These are phyloP conservation scores for Incurvaria masculella DNA, from an alignment of 2,888 invertebrate genomes.

Conservation along the genomic window DNA sequence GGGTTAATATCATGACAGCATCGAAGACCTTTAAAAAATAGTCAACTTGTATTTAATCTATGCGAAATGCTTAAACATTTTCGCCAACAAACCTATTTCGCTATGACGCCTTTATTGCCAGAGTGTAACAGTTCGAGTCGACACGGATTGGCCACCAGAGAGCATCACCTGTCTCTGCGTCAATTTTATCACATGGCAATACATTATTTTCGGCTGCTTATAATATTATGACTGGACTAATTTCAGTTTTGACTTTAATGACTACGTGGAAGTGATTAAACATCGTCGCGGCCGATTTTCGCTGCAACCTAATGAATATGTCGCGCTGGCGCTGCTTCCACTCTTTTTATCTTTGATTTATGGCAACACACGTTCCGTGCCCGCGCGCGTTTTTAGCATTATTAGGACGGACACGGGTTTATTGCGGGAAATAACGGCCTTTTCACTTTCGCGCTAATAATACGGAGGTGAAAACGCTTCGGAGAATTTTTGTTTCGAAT, in stretches of 20 bases:
- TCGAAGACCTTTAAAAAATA: no score
- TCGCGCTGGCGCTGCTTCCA: constrained; percentile 30
- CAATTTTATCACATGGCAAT: not conserved
- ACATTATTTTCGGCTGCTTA: not conserved
- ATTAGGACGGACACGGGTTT: not conserved
- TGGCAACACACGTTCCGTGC: constrained; percentile 14
- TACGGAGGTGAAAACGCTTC: not conserved
- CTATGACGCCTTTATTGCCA: no score
- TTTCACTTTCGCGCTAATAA: not conserved
- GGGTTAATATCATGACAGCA: no score
- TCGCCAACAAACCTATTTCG: no score
- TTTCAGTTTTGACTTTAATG: not conserved
- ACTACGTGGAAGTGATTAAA: not conserved
- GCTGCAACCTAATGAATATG: constrained; percentile 33
- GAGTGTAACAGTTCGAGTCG: no score
- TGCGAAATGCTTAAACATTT: no score
- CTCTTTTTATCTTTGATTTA: constrained; percentile 46
- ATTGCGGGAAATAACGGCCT: not conserved
- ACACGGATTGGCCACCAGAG: no score
- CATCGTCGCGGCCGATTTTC: not conserved
- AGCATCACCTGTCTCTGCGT: not conserved
- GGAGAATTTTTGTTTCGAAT: no score
- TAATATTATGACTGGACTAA: not conserved
- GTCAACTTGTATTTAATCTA: no score
- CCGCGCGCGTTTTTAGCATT: not conserved